A percentile compares a stretch with the other conserved stretches of the same genome.
Evolutionary conservation across 2,888 invertebrate genomes (phyloP).

Genomic region (Eupelmus urozonus): DNA sequence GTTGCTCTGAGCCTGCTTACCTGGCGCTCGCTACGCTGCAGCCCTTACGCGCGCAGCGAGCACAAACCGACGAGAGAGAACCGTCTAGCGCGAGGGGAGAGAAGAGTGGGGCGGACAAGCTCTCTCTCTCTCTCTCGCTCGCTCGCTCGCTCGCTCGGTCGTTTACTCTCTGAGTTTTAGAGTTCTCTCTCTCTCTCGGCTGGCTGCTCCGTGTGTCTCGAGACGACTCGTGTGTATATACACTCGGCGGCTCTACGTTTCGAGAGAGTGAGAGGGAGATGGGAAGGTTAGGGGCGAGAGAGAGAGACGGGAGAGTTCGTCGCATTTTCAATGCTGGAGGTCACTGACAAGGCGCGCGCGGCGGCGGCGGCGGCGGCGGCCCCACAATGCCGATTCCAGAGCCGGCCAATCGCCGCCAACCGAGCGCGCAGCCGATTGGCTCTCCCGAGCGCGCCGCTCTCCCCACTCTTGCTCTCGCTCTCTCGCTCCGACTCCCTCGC

Average conservation of each 20-base stretch:
- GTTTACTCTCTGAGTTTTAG: background rate
- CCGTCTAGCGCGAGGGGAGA: too few species aligned
- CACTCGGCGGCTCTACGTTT: background rate
- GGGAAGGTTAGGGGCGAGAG: conserved; percentile 63
- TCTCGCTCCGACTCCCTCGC: conserved; percentile 14
- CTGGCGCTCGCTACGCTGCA: conserved; percentile 68
- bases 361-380: conserved; percentile 76
- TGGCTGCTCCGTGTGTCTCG: background rate
- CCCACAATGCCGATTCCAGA: conserved; percentile 79
- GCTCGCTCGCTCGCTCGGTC: conserved; percentile 35
- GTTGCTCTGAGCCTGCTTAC: conserved; percentile 72
- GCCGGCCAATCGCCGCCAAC: conserved; percentile 71
- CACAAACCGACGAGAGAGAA: too few species aligned
- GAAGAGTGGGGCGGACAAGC: too few species aligned
- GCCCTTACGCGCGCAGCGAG: conserved; percentile 76
- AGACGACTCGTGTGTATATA: background rate
- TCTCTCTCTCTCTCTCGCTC: conserved; percentile 36
- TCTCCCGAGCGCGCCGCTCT: conserved; percentile 4
- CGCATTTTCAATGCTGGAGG: conserved; percentile 90
- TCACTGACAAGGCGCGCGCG: conserved; percentile 87
- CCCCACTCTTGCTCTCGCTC: background rate
- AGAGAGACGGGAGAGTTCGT: conserved; percentile 83
- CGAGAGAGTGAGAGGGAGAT: conserved; percentile 68
- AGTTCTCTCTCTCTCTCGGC: background rate
- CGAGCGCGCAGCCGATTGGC: conserved; percentile 63